Conservation (phyloP, 2,888 invertebrate genomes). For the Drosophila phalerata region DNA sequence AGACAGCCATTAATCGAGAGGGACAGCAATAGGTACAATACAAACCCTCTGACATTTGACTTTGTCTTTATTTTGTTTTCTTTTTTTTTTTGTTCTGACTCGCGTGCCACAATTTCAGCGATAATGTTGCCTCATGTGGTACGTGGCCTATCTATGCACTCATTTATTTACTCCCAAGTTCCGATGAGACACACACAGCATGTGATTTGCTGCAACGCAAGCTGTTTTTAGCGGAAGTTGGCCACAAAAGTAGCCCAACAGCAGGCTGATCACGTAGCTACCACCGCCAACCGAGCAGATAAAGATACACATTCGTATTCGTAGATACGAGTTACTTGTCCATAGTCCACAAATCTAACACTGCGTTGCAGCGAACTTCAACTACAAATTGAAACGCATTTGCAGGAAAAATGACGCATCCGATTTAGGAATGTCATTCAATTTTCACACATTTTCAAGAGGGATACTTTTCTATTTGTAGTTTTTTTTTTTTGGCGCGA, state of each 20-base stretch:
- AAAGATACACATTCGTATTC: slow-evolving; percentile 3
- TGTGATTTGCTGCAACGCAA: slow-evolving; percentile 39
- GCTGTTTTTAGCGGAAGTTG: slow-evolving; percentile 62
- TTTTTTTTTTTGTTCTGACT: neutral
- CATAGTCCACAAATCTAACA: neutral
- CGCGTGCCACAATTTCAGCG: slow-evolving; percentile 53
- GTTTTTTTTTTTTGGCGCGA: slow-evolving; percentile 70
- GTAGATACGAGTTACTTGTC: neutral
- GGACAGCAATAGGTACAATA: neutral
- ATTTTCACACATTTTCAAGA: slow-evolving; percentile 51
- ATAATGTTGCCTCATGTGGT: slow-evolving; percentile 28
- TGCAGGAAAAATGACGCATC: slow-evolving; percentile 60
- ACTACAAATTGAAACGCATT: slow-evolving; percentile 51
- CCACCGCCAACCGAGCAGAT: slow-evolving; percentile 13
- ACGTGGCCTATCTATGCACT: slow-evolving; percentile 54
- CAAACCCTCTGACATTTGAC: slow-evolving; percentile 16
- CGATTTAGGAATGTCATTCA: slow-evolving; percentile 3
- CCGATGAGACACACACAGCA: slow-evolving; percentile 19
- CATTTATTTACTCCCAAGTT: slow-evolving; percentile 27
- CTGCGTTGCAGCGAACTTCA: neutral
- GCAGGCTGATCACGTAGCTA: slow-evolving; percentile 41
- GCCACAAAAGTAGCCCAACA: slow-evolving; percentile 52
- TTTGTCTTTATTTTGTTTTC: neutral
- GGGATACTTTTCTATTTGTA: slow-evolving; percentile 12
- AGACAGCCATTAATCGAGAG: neutral